Conservation (phyloP, 2,888 invertebrate species). For the Calliphora vomitoria region DNA sequence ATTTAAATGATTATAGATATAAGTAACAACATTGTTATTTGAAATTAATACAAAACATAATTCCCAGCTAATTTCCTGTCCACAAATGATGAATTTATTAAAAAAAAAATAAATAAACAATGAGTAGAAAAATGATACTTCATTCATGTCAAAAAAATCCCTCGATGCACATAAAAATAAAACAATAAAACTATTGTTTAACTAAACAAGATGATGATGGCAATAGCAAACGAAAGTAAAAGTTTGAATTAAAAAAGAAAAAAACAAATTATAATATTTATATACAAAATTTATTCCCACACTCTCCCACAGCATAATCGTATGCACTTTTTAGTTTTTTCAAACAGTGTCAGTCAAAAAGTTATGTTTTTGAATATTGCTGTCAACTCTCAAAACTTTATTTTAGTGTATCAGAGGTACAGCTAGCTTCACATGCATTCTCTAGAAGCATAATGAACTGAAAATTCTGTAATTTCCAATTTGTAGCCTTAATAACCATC, state of each 20-base stretch:
- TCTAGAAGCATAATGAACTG: too few relatives aligned
- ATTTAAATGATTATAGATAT: neutral
- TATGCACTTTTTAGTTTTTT: neutral
- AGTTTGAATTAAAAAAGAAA: neutral
- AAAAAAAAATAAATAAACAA: neutral
- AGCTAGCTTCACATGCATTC: too few relatives aligned
- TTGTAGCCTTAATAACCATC: neutral
- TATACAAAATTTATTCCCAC: conserved; percentile 27
- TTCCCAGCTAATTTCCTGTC: neutral
- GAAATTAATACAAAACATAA: neutral
- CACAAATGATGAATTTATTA: conserved; percentile 16
- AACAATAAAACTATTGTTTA: conserved; percentile 43
- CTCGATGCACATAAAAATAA: neutral
- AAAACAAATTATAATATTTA: neutral
- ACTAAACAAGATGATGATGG: conserved; percentile 27
- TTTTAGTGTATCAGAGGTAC: too few relatives aligned
- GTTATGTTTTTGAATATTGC: too few relatives aligned
- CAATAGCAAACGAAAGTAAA: conserved; percentile 34
- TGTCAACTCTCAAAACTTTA: too few relatives aligned
- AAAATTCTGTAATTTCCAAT: too few relatives aligned
- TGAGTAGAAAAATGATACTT: neutral
- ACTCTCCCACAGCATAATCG: conserved; percentile 21
- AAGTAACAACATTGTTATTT: neutral
- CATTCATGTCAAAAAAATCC: conserved; percentile 18
- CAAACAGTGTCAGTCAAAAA: too few relatives aligned